Evolutionary conservation across 2,888 invertebrate genomes (phyloP).

Genomic region (Lasioglossum marginatum): DNA sequence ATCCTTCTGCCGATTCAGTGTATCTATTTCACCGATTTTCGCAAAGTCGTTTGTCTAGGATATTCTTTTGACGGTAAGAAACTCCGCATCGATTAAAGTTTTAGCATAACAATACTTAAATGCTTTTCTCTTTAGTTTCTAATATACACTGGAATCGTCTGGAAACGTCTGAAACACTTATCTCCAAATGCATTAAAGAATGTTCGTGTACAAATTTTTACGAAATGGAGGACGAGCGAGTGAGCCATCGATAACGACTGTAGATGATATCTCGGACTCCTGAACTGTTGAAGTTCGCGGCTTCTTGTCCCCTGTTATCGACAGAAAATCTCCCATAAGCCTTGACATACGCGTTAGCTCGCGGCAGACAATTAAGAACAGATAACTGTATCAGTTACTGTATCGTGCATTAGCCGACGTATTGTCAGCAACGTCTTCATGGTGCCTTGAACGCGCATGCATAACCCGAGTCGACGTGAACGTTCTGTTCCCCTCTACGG

Average conservation of each 20-base stretch:
- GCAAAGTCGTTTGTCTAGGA: no score
- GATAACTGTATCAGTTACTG: slow-evolving; percentile 70
- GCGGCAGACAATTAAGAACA: slow-evolving; percentile 61
- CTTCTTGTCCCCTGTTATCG: slow-evolving; percentile 42
- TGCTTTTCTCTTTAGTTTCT: no score
- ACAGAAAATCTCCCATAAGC: slow-evolving; percentile 39
- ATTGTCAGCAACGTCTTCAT: slow-evolving; percentile 63
- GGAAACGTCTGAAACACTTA: no score
- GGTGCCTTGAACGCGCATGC: slow-evolving; percentile 35
- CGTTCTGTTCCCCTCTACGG: slow-evolving; percentile 5
- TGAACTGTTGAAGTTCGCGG: slow-evolving; percentile 4
- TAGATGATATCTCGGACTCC: neutral
- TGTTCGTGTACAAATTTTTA: neutral
- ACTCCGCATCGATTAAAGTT: no score
- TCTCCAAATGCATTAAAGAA: no score
- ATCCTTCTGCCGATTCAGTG: no score
- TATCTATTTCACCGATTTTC: no score
- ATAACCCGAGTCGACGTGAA: slow-evolving; percentile 35
- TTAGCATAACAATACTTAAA: no score
- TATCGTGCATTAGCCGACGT: slow-evolving; percentile 52
- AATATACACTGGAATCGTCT: no score
- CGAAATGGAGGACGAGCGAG: neutral
- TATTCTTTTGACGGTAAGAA: no score
- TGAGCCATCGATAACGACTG: neutral
- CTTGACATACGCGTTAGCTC: slow-evolving; percentile 53